Conservation (phyloP, 2,888 invertebrate species). For the Acrocera orbiculus region DNA sequence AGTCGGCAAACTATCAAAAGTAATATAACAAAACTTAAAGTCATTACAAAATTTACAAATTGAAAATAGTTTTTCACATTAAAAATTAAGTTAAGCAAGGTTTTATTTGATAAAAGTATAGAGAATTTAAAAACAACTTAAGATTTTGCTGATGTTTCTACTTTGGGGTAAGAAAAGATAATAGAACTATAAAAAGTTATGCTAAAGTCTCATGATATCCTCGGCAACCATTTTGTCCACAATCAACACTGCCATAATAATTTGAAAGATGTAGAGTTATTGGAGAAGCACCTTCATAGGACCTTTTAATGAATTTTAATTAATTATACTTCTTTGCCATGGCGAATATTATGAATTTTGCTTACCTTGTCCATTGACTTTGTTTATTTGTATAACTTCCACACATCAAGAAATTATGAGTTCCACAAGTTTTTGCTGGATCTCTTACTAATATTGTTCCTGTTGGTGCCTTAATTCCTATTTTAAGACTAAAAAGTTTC, state of each 20-base stretch:
- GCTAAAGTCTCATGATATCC: constrained; percentile 2
- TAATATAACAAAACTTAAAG: too few species aligned
- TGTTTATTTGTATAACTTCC: constrained; percentile 1
- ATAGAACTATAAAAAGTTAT: neutral
- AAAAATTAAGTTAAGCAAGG: too few species aligned
- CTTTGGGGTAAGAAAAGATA: neutral
- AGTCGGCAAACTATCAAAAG: too few species aligned
- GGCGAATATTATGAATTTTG: neutral
- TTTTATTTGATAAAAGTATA: too few species aligned
- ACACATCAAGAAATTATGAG: constrained; percentile 2
- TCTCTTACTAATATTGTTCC: neutral
- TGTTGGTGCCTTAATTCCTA: neutral
- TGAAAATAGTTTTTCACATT: too few species aligned
- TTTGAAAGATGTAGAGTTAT: constrained; percentile 3
- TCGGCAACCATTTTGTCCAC: neutral
- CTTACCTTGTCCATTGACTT: constrained; percentile 1
- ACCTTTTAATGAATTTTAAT: too few species aligned
- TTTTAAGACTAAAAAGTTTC: neutral
- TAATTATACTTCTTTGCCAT: too few species aligned
- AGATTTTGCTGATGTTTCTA: too few species aligned
- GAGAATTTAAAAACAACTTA: too few species aligned
- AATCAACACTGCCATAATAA: constrained; percentile 11
- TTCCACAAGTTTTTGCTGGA: constrained; percentile 1
- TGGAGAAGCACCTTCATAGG: constrained; percentile 2
- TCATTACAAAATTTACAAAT: too few species aligned